A percentile compares a stretch with the other conserved stretches of the same genome.
Conservation (phyloP, 2,888 invertebrate species). For the Nudaria mundana region DNA sequence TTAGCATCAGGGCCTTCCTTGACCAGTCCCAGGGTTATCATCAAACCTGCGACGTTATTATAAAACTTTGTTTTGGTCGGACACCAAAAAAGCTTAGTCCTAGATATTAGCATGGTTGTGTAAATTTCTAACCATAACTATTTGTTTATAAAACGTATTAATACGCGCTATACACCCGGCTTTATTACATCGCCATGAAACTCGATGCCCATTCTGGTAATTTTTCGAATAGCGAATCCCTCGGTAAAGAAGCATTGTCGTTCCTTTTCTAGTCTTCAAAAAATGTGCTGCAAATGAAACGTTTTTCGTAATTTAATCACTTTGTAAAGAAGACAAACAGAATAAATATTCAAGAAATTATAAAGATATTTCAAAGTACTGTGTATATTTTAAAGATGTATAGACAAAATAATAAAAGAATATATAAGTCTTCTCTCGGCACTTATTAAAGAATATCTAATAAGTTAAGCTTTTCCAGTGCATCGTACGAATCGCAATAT, state of each 20-base stretch:
- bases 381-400: no score
- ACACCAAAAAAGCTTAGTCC: no score
- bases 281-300: slow-evolving; percentile 33
- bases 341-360: background rate
- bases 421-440: no score
- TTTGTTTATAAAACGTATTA: slow-evolving; percentile 37
- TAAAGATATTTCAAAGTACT: background rate
- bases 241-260: slow-evolving; percentile 40
- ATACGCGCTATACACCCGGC: slow-evolving; percentile 49
- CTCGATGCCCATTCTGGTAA: slow-evolving; percentile 49
- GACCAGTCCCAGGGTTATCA: no score
- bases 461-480: slow-evolving; percentile 4
- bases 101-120: slow-evolving; percentile 38
- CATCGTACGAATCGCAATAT: slow-evolving; percentile 4
- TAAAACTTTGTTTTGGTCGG: no score
- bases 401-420: no score
- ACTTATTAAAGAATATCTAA: slow-evolving; percentile 4
- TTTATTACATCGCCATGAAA: slow-evolving; percentile 59
- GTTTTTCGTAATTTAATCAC: slow-evolving; percentile 1
- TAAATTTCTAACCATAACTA: slow-evolving; percentile 40
- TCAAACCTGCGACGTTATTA: no score
- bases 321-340: background rate
- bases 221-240: slow-evolving; percentile 49
- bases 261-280: slow-evolving; percentile 40
- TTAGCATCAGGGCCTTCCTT: no score